Evolutionary conservation across 1,140 invertebrate genomes (phyloP).

Genomic region (Probaryconus sp.): DNA sequence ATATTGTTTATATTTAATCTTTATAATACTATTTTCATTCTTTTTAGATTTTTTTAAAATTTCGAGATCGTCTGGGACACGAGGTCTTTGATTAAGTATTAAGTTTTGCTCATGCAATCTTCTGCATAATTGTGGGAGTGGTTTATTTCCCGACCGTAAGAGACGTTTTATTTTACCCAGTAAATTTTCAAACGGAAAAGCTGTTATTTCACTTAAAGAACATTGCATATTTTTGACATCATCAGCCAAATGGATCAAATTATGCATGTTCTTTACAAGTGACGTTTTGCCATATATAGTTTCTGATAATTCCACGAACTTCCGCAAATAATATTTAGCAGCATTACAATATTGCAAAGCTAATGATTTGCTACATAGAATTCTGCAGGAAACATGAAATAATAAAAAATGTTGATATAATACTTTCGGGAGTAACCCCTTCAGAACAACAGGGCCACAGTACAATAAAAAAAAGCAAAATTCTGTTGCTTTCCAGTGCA

Average conservation of each 20-base stretch:
- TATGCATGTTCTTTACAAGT: no score
- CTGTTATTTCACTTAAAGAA: slow-evolving; percentile 3
- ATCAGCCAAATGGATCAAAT: no score
- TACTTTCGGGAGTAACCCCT: background rate
- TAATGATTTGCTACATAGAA: background rate
- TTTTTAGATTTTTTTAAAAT: background rate
- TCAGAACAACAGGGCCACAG: background rate
- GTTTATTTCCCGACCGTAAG: background rate
- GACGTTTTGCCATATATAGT: no score
- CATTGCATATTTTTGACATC: no score
- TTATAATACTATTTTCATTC: background rate
- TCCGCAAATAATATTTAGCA: no score
- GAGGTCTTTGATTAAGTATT: background rate
- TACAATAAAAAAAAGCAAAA: slow-evolving; percentile 5
- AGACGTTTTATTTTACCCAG: slow-evolving; percentile 1
- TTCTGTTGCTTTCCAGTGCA: background rate
- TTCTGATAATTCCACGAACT: no score
- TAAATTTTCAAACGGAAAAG: slow-evolving; percentile 14
- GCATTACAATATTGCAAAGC: no score
- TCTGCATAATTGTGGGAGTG: slow-evolving; percentile 9
- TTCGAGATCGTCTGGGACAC: background rate
- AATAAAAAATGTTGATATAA: slow-evolving; percentile 25
- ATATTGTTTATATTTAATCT: slow-evolving; percentile 2
- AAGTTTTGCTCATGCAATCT: background rate
- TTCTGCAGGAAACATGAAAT: slow-evolving; percentile 15